Evolutionary conservation across 2,797 vertebrate species (phyloP), one percentile per base, ranked within the genome.

Genomic region (Liasis olivaceus): DNA sequence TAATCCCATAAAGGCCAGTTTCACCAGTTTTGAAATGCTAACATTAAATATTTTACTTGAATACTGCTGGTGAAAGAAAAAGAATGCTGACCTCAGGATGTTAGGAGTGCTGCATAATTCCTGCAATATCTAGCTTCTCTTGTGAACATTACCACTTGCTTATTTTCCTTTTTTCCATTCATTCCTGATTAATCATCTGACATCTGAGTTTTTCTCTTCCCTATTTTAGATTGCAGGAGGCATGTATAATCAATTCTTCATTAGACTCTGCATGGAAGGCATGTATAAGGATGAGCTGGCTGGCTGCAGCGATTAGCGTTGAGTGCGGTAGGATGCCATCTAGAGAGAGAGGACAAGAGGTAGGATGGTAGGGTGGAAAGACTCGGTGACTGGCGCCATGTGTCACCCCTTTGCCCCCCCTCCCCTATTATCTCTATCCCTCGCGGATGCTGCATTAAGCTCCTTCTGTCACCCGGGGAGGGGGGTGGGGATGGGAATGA

Each of bases 361-460:
- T 7, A 24, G 84, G 42, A 54, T 42, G 62, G 11, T 63, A 20
- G 62, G 51, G 47, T 20, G 51, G 28, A 54, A 54, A 77, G 90
- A 89, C 28, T 42, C n/a, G 15, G 88, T 12, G 88, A 26, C 92
- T 63, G 64, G 42, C 36, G 84, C 22, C 36, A 1, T 87, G 89
- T 81, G 36, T 36, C 87, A 28, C 58, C 59, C 91, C 20, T n/a
- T 12, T 22, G 0, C 26, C 56, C 20, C 1, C 20, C 6, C 12
- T 8, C n/a, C 13, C 59, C n/a, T 8, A 14, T 11, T 24, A 8
- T 24, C 88, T 20, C 17, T 56, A 66, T 88, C 15, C 60, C 69
- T 88, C 89, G 69, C 60, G 88, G 89, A 59, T 88, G 92, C 89
- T 91, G 89, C 89, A 66, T 91, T 91, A 91, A 91, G 87, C 90